Evolutionary conservation across 2,113 vertebrate genomes (phyloP), one percentile per base, ranked within the genome.

Genomic region (Columba janthina): DNA sequence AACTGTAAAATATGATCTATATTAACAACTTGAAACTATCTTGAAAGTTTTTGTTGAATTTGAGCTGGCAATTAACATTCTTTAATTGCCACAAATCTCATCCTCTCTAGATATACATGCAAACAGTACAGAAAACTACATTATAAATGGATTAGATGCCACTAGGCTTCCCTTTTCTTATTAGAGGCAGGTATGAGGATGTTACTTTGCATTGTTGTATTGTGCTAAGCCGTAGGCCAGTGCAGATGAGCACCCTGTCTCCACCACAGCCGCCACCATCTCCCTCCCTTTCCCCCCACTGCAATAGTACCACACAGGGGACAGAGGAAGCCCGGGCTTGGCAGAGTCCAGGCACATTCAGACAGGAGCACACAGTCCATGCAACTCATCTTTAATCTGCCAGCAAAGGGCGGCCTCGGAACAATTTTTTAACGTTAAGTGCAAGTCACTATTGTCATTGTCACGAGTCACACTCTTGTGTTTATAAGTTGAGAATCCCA

Each of bases 181-280:
- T 25, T 19, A 80, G 51, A 42, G 20, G 15, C 38, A 92, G 28
- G 38, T 34, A 16, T 11, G 13, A 93, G 18, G 31, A 56, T 8
- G 26, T 42, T 71, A 25, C 60, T 77, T 51, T 42, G 56, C 25
- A 56, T 80, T 58, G 10, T 2, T 51, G 12, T 20, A 5, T 64
- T 81, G 6, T 17, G 32, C 51, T 6, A 38, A 54, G 62, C 54
- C 70, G 62, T 1, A 80, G 79, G 58, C 44, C 0, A 0, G 46
- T 44, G 56, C 50, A 84, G 48, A 9, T 9, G 8, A 66, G 40
- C 2, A 12, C 26, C 71, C 64, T 54, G 17, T 53, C 36, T n/a
- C 82, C 58, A 18, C 31, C 56, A 62, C 42, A 46, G 64, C 69
- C 16, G 11, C 11, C 46, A 56, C 6, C 56, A 64, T 4, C 53